Evolutionary conservation across 2,888 invertebrate species (phyloP).

Genomic region (Spisula subtruncata): DNA sequence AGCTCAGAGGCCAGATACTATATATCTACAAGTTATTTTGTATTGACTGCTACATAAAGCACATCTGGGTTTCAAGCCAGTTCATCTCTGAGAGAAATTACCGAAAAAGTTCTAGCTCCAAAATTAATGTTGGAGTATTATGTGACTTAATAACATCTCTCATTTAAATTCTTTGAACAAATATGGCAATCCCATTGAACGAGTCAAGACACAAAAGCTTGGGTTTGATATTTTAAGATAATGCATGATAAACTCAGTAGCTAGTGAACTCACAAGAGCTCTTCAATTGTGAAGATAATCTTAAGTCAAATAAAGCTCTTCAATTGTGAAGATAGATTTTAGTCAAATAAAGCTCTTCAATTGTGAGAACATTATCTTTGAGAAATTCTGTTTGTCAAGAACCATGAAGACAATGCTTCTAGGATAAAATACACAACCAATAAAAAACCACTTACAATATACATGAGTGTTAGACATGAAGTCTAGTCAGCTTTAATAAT

Average conservation of each 20-base stretch:
- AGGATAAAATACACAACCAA: not conserved
- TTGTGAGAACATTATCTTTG: constrained; percentile 46
- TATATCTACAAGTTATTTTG: no score
- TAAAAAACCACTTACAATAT: not conserved
- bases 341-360: constrained; percentile 23
- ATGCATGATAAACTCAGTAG: not conserved
- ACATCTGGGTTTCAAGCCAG: no score
- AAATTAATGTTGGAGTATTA: no score
- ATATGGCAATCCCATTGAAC: not conserved
- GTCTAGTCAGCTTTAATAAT: no score
- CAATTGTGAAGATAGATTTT: not conserved
- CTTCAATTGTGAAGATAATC: constrained; percentile 53
- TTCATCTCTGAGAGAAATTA: no score
- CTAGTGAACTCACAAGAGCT: constrained; percentile 35
- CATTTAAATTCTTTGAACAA: not conserved
- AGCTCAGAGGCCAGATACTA: no score
- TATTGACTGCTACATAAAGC: no score
- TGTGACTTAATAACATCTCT: not conserved
- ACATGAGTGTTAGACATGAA: not conserved
- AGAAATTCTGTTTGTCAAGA: not conserved
- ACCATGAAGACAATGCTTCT: not conserved
- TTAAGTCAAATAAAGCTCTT: not conserved
- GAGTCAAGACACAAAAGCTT: not conserved
- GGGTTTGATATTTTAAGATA: constrained; percentile 6
- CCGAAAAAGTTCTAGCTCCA: no score